Evolutionary conservation across 2,113 vertebrate genomes (phyloP), one percentile per base, ranked within the genome.

Genomic region (Micronisus gabar): DNA sequence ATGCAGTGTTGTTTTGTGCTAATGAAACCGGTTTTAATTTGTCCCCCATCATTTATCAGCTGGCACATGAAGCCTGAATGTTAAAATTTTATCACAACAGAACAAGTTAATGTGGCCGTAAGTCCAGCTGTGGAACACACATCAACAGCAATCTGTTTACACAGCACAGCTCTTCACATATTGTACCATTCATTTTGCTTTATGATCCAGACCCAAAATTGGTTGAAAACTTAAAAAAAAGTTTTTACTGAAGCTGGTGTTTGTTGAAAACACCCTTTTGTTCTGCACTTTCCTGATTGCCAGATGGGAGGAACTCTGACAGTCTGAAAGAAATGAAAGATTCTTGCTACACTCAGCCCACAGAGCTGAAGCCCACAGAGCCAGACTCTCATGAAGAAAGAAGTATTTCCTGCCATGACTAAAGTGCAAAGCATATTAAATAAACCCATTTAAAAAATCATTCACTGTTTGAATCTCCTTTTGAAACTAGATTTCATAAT

Each of bases 1-100:
- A 67, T 85, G 59, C 11, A 75, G 12, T 45, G n/a, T 58, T 74
- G 70, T 96, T 95, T 91, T 4, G 1, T 88, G 88, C 56, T 86
- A 94, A 88, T 3, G 13, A 92, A 93, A 88, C 48, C 50, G 50
- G 10, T 90, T 96, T 96, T 86, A 95, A 97, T 95, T 97, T 74
- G 62, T 76, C 76, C 13, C 67, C 66, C 61, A 59, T 93, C 66
- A 61, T 78, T 90, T 97, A 81, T 94, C 79, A 76, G 48, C 73
- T 95, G 61, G 48, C 70, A 70, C 48, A 55, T 62, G 65, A 84
- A 91, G 55, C 26, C 82, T 94, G 63, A 55, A 85, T 71, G 75
- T 78, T 82, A 86, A 78, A 92, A 8, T 90, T 87, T 84, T 78
- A 75, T 88, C 26, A 2, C 73, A 67, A 84, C 30, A 93, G 71